Evolutionary conservation across 2,888 invertebrate genomes (phyloP).

Genomic region (Polyommatus icarus): DNA sequence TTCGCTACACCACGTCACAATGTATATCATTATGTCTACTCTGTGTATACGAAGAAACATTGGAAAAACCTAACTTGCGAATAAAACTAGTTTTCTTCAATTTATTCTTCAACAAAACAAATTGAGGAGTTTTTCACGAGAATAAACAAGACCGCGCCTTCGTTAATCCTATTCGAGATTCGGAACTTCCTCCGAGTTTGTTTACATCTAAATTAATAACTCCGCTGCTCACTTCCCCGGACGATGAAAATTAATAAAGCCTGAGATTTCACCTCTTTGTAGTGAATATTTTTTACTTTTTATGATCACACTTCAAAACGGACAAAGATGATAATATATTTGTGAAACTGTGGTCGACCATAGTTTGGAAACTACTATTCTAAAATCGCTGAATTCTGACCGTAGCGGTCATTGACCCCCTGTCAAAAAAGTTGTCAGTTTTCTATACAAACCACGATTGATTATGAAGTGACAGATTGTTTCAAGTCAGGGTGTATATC

Average conservation of each 20-base stretch:
- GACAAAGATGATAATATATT: neutral
- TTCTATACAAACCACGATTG: no score
- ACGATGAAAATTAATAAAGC: slow-evolving; percentile 24
- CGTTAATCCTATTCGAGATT: slow-evolving; percentile 20
- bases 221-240: slow-evolving; percentile 9
- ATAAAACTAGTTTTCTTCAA: slow-evolving; percentile 1
- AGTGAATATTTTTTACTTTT: neutral
- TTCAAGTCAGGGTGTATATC: no score
- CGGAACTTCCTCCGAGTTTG: slow-evolving; percentile 10
- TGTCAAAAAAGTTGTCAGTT: no score
- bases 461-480: no score
- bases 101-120: neutral
- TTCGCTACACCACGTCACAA: neutral
- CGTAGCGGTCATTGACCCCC: no score
- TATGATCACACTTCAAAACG: neutral
- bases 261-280: neutral
- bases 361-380: no score
- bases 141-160: slow-evolving; percentile 19
- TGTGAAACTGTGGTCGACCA: neutral
- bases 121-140: slow-evolving; percentile 3
- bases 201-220: slow-evolving; percentile 28
- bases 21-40: neutral
- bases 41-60: neutral
- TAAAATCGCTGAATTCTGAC: no score
- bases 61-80: neutral